Evolutionary conservation across 2,113 vertebrate species (phyloP).

Genomic region (Neomonachus schauinslandi): DNA sequence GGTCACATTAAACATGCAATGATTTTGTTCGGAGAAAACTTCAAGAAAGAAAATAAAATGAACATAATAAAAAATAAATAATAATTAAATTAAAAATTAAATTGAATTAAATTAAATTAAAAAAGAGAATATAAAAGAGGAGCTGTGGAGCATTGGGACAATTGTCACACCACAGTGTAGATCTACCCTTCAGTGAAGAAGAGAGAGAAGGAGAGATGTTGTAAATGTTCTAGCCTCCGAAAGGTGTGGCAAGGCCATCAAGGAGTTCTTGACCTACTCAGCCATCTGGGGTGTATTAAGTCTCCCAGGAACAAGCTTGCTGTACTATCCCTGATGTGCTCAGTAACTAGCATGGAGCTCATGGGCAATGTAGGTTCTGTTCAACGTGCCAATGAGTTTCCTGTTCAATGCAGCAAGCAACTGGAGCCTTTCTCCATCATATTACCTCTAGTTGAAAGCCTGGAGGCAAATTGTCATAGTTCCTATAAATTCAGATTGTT

Average conservation of each 20-base stretch:
- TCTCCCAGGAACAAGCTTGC: neutral
- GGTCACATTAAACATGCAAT: neutral
- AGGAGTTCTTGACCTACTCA: neutral
- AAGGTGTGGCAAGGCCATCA: neutral
- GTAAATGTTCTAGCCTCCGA: neutral
- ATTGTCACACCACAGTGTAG: neutral
- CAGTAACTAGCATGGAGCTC: neutral
- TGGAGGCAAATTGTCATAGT: neutral
- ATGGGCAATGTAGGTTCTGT: accelerated
- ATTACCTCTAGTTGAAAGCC: neutral
- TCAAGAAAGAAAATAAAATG: neutral
- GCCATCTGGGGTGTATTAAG: accelerated
- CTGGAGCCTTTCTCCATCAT: accelerated
- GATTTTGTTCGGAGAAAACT: neutral
- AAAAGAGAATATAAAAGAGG: neutral
- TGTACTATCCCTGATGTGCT: accelerated
- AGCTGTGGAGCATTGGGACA: neutral
- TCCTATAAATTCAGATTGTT: accelerated
- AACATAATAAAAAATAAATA: neutral
- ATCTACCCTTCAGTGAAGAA: neutral
- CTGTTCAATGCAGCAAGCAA: neutral
- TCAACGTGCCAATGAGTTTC: neutral
- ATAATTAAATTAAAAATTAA: too few species aligned
- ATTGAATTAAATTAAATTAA: too few species aligned
- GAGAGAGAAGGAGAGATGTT: neutral